These are phyloP conservation scores for Idris sp. DNA, from an alignment of 1,140 invertebrate genomes.

Conservation along the genomic window DNA sequence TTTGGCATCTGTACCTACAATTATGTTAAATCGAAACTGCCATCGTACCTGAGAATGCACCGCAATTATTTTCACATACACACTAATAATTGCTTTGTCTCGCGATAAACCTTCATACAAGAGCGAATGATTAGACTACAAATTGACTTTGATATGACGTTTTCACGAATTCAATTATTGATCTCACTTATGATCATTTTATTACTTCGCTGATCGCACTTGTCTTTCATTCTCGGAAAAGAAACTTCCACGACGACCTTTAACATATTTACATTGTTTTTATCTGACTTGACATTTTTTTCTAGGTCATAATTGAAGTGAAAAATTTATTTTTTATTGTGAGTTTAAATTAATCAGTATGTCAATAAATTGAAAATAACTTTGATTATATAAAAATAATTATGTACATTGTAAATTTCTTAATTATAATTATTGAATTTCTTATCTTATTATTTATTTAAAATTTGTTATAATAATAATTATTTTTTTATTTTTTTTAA, in stretches of 20 bases:
- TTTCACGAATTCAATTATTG: conserved; percentile 43
- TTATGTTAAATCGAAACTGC: conserved; percentile 50
- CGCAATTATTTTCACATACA: conserved; percentile 43
- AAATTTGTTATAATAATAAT: too few species aligned
- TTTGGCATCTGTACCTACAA: conserved; percentile 42
- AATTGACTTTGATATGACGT: conserved; percentile 45
- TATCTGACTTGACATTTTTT: background rate
- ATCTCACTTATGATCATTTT: conserved; percentile 36
- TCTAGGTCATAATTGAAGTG: background rate
- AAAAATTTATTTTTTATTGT: too few species aligned
- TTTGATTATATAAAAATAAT: too few species aligned
- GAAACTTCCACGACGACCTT: conserved; percentile 27
- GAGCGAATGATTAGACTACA: conserved; percentile 40
- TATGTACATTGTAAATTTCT: too few species aligned
- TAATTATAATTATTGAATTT: too few species aligned
- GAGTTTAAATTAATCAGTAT: too few species aligned
- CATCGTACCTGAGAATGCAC: conserved; percentile 23
- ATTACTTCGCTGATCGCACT: conserved; percentile 9
- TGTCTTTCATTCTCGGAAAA: conserved; percentile 20
- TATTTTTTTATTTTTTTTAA: too few species aligned
- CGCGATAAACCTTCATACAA: conserved; percentile 17
- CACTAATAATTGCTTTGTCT: conserved; percentile 49
- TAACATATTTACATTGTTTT: conserved; percentile 11
- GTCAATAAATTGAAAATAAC: too few species aligned
- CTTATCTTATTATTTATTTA: too few species aligned